Conservation (phyloP, 2,888 invertebrate species). For the Melinopterus prodromus region DNA sequence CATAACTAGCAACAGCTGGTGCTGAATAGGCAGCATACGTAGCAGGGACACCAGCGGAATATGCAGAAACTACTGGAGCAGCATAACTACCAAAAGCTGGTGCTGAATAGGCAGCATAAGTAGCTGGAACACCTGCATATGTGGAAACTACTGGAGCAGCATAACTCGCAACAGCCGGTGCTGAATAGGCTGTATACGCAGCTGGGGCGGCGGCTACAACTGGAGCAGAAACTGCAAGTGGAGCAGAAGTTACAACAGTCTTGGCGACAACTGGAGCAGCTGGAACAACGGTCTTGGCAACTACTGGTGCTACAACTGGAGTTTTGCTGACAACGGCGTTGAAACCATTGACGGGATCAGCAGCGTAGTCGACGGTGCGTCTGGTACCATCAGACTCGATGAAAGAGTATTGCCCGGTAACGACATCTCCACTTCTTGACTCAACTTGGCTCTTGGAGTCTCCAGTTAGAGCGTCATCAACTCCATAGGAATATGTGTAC, state of each 20-base stretch:
- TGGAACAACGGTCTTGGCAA: slow-evolving; percentile 23
- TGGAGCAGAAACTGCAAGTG: slow-evolving; percentile 37
- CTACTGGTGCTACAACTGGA: slow-evolving; percentile 55
- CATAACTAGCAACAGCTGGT: slow-evolving; percentile 27
- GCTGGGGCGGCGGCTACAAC: slow-evolving; percentile 29
- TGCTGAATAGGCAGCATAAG: slow-evolving; percentile 35
- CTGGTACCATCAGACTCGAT: slow-evolving; percentile 69
- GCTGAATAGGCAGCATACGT: slow-evolving; percentile 28
- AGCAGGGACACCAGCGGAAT: slow-evolving; percentile 33
- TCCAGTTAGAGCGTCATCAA: slow-evolving; percentile 66
- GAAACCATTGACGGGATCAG: slow-evolving; percentile 64
- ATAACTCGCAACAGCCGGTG: slow-evolving; percentile 41
- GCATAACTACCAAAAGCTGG: slow-evolving; percentile 40
- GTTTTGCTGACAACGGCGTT: slow-evolving; percentile 66
- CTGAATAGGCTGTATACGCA: slow-evolving; percentile 46
- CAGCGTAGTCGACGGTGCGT: slow-evolving; percentile 70
- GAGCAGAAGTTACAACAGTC: slow-evolving; percentile 42
- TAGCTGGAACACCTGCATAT: slow-evolving; percentile 6
- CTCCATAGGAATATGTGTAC: slow-evolving; percentile 67
- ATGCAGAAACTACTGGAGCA: slow-evolving; percentile 47
- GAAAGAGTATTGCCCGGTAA: slow-evolving; percentile 67
- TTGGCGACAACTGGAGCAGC: slow-evolving; percentile 52
- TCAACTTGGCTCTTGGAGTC: slow-evolving; percentile 69
- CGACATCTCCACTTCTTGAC: slow-evolving; percentile 69
- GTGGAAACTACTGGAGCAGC: slow-evolving; percentile 59